These are phyloP conservation scores for Eriocheir sinensis DNA, from an alignment of 1,140 invertebrate genomes.

Conservation along the genomic window DNA sequence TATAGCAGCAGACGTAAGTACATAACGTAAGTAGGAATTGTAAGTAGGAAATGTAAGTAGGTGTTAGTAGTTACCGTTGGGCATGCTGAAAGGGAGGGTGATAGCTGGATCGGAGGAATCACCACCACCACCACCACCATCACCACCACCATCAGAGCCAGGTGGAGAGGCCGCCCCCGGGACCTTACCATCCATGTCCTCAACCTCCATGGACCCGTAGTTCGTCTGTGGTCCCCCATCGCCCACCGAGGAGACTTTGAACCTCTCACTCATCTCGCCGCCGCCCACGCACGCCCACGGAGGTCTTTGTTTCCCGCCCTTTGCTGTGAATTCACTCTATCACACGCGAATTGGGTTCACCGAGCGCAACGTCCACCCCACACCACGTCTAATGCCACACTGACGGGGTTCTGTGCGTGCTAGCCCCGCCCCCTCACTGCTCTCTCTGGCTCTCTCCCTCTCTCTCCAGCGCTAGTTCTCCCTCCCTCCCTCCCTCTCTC, in stretches of 20 bases:
- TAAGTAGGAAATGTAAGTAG: not conserved
- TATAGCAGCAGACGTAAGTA: not conserved
- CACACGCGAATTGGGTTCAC: not conserved
- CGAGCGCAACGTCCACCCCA: conserved; percentile 38
- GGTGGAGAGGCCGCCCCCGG: conserved; percentile 12
- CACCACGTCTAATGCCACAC: conserved; percentile 61
- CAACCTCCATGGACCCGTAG: conserved; percentile 65
- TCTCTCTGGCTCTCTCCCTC: too few species aligned
- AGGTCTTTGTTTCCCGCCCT: not conserved
- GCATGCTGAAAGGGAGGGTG: conserved; percentile 67
- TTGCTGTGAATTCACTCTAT: conserved; percentile 37
- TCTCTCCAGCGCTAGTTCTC: too few species aligned
- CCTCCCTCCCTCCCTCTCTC: too few species aligned
- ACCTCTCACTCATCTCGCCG: conserved; percentile 75
- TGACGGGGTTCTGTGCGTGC: not conserved
- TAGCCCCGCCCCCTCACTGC: not conserved
- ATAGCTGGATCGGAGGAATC: conserved; percentile 40
- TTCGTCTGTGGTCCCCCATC: conserved; percentile 70
- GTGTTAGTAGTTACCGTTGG: conserved; percentile 73
- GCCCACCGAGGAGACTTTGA: conserved; percentile 71
- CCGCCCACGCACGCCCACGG: not conserved
- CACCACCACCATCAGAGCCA: conserved; percentile 58
- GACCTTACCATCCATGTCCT: conserved; percentile 71
- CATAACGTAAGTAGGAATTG: too few species aligned
- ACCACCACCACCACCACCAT: conserved; percentile 55